These are phyloP conservation scores for Eucidaris tribuloides DNA, from an alignment of 35 echinoderm and acorn worm species.

Conservation along the genomic window DNA sequence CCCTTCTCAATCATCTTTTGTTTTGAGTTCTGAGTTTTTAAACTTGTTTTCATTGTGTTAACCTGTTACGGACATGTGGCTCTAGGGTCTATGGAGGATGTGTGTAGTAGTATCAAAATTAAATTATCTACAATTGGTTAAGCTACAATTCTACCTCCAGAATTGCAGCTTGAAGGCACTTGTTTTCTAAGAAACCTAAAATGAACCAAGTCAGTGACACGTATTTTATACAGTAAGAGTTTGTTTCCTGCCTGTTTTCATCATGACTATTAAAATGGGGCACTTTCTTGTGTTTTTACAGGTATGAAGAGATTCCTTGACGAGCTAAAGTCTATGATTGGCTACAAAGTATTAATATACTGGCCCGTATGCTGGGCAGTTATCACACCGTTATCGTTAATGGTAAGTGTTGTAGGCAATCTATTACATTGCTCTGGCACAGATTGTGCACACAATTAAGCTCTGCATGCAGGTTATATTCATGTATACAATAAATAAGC, in stretches of 20 bases:
- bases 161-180: background rate
- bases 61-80: no score
- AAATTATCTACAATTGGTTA: background rate
- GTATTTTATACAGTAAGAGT: background rate
- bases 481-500: background rate
- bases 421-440: no score
- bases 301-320: conserved; percentile 31
- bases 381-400: conserved; percentile 48
- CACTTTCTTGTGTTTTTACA: conserved; percentile 14
- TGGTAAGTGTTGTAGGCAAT: conserved; percentile 43
- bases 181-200: background rate
- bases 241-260: background rate
- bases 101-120: no score
- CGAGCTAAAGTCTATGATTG: conserved; percentile 72
- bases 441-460: no score
- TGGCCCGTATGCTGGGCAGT: conserved; percentile 51
- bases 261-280: background rate
- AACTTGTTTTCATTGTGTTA: no score
- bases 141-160: background rate
- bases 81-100: no score
- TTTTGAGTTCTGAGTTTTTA: no score
- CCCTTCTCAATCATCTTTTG: background rate
- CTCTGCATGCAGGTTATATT: background rate
- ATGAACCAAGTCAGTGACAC: background rate
- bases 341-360: conserved; percentile 36